These are phyloP conservation scores for Sinosuthora webbiana DNA, from an alignment of 2,113 vertebrate species.

Conservation along the genomic window DNA sequence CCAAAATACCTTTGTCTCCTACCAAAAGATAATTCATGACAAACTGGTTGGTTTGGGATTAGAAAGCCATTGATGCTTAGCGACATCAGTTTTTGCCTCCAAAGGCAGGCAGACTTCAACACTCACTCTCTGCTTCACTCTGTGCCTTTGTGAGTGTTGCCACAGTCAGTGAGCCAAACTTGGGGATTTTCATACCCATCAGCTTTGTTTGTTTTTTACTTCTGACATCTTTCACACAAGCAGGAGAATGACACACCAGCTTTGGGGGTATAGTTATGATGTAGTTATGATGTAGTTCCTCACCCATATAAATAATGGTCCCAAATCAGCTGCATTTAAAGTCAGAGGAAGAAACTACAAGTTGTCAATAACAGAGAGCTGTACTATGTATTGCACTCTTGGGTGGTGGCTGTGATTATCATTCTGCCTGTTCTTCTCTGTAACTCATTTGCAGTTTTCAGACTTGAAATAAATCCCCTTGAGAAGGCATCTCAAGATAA, in stretches of 20 bases:
- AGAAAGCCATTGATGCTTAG: not conserved
- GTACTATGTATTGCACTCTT: not conserved
- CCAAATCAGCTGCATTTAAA: not conserved
- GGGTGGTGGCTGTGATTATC: slow-evolving; percentile 30
- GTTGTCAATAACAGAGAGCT: not conserved
- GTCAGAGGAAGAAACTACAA: not conserved
- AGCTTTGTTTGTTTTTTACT: not conserved
- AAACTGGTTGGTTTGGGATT: not conserved
- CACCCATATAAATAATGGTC: not conserved
- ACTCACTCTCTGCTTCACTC: not conserved
- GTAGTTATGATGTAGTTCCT: not conserved
- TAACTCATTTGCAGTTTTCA: slow-evolving; percentile 45
- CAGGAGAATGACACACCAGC: not conserved
- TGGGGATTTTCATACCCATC: not conserved
- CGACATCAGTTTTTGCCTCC: not conserved
- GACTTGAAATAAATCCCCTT: slow-evolving; percentile 14
- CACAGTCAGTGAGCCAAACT: not conserved
- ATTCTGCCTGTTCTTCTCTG: not conserved
- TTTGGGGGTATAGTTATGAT: not conserved
- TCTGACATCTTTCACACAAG: not conserved
- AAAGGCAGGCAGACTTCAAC: not conserved
- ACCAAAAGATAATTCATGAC: not conserved
- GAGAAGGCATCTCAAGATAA: slow-evolving; percentile 37
- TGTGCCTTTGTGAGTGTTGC: not conserved
- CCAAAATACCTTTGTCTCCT: not conserved